phyloP scores from a whole-genome alignment of 2,888 invertebrate species.

The Scotopteryx bipunctaria region DNA sequence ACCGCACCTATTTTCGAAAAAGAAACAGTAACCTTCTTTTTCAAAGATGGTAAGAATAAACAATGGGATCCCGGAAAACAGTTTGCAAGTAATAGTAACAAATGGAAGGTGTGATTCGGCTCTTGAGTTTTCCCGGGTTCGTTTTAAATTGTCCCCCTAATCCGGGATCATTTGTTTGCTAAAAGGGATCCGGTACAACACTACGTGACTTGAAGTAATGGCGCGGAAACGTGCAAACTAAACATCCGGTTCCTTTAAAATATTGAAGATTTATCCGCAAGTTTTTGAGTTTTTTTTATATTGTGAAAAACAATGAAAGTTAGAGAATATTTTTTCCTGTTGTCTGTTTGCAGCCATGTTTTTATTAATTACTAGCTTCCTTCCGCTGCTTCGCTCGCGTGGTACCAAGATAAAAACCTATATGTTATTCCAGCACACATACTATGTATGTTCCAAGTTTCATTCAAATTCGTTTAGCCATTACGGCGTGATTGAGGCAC shows the following conservation, averaged over 20 bases:
- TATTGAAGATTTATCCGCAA: not conserved
- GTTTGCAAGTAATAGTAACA: slow-evolving; percentile 68
- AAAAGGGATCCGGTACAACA: slow-evolving; percentile 65
- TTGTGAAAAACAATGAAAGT: no score
- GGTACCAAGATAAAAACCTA: no score
- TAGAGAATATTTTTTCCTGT: no score
- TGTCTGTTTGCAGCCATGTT: no score
- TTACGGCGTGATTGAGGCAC: no score
- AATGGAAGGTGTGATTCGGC: slow-evolving; percentile 59
- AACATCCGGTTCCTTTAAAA: not conserved
- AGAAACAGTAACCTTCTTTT: not conserved
- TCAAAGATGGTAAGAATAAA: slow-evolving; percentile 38
- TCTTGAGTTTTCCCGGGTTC: slow-evolving; percentile 58
- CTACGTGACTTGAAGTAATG: slow-evolving; percentile 64
- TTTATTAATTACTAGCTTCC: no score
- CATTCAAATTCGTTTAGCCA: no score
- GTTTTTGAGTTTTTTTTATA: no score
- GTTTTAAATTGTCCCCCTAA: slow-evolving; percentile 71
- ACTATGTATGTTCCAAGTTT: no score
- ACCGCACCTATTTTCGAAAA: no score
- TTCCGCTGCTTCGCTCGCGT: no score
- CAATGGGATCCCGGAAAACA: slow-evolving; percentile 39
- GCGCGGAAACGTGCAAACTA: slow-evolving; percentile 16
- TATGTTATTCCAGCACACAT: no score
- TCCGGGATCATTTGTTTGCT: slow-evolving; percentile 73